phyloP scores from a whole-genome alignment of 1,140 invertebrate genomes.

The Pseudomyrmex cubaensis region DNA sequence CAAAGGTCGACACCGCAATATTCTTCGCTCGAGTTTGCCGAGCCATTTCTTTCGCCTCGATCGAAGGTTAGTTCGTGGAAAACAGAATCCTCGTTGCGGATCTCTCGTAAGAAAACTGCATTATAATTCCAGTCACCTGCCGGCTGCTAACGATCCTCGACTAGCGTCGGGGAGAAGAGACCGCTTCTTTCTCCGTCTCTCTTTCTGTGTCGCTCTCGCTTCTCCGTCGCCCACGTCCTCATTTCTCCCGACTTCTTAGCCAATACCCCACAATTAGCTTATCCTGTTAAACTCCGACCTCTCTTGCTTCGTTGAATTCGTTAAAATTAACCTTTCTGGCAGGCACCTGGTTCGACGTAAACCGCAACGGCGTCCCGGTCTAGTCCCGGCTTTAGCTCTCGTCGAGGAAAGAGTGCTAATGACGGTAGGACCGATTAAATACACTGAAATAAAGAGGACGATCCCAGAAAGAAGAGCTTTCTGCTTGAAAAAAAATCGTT shows the following conservation, averaged over 20 bases:
- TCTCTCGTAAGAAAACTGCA: constrained; percentile 81
- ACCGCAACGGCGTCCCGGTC: constrained; percentile 67
- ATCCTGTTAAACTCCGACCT: constrained; percentile 84
- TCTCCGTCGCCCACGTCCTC: constrained; percentile 67
- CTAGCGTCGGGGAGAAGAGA: constrained; percentile 72
- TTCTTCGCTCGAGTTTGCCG: neutral
- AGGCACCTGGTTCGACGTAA: constrained; percentile 73
- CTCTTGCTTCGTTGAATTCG: constrained; percentile 83
- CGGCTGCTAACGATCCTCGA: constrained; percentile 84
- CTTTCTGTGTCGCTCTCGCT: constrained; percentile 52
- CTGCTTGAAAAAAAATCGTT: constrained; percentile 21
- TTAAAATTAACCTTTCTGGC: constrained; percentile 83
- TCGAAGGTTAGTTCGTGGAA: constrained; percentile 58
- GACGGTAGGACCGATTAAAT: constrained; percentile 55
- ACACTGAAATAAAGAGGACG: constrained; percentile 62
- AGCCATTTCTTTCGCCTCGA: constrained; percentile 33
- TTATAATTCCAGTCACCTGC: constrained; percentile 84
- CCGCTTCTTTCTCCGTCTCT: constrained; percentile 67
- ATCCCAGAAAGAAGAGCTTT: constrained; percentile 35
- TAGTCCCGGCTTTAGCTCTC: constrained; percentile 60
- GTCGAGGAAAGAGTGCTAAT: constrained; percentile 67
- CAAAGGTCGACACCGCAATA: neutral
- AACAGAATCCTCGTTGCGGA: constrained; percentile 57
- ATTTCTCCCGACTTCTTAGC: constrained; percentile 83
- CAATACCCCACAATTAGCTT: constrained; percentile 86